Base-by-base conservation (phyloP, 2,113 vertebrate genomes). In the Epinephelus cyanopodus region DNA sequence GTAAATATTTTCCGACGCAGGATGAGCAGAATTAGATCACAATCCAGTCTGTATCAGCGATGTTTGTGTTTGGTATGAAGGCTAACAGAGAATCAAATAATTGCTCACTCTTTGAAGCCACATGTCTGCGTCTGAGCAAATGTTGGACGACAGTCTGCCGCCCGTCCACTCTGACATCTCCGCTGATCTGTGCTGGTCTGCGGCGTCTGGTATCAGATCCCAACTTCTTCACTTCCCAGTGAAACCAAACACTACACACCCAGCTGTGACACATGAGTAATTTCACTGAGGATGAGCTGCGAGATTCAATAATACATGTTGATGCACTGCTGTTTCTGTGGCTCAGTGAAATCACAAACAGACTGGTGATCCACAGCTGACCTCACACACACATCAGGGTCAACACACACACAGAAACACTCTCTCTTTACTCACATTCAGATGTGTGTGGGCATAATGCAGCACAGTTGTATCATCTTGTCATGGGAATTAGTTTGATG, bases 401-500 rank as follows among this genome's bases (percentile, higher is more conserved):
- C 64, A 60, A n/a, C 33, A 39, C 17, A 18, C 79, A 56, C 33
- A 45, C 29, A 70, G 33, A 56, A 77, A n/a, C 29, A 19, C 45
- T 14, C n/a, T 18, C 19, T 58, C 23, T 53, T 52, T 23, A 42
- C 25, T 77, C 74, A 63, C 33, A 57, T 52, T 23, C 17, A 74
- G 13, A 70, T 71, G 9, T 63, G 50, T 29, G 65, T 75, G 25
- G 50, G 60, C n/a, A 39, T 56, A 37, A 67, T 61, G 15, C 70
- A 74, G 67, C 50, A 39, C n/a, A 52, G 56, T 45, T 65, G n/a
- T 54, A 61, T 57, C 62, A 57, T 71, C 29, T 68, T 54, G 53
- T 76, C 65, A 67, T 67, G n/a, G 37, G 50, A 60, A 81, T 70
- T 29, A 74, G 64, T 4, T 60, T 76, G 29, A 84, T 79, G 37